A percentile compares a stretch with the other conserved stretches of the same genome.
Conservation (phyloP, 2,888 invertebrate genomes). For the Pseudeuparius sepicola region DNA sequence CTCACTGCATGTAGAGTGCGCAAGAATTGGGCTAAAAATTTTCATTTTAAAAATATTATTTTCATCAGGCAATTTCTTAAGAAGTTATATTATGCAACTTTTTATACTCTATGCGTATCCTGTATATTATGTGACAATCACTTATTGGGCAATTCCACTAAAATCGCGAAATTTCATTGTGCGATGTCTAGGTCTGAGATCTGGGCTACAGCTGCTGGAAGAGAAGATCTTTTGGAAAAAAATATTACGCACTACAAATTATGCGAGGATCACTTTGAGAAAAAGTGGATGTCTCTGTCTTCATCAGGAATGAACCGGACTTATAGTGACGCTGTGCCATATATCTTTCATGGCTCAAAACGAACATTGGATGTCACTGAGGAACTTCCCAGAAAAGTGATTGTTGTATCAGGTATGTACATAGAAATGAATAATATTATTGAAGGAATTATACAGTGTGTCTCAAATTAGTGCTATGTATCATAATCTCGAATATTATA, state of each 20-base stretch:
- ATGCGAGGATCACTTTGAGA: constrained; percentile 3
- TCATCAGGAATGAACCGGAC: constrained; percentile 1
- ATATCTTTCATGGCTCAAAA: constrained; percentile 2
- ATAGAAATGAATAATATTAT: no score
- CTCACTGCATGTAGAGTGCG: no score
- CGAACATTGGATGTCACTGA: constrained; percentile 1
- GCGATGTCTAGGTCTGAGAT: constrained; percentile 1
- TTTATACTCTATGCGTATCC: no score
- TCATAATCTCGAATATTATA: no score
- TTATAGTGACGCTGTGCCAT: constrained; percentile 2
- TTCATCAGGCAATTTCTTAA: no score
- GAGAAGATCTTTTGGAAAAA: constrained; percentile 2
- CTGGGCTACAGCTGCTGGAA: constrained; percentile 2
- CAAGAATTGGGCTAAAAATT: no score
- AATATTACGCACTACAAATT: constrained; percentile 2
- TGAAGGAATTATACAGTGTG: no score
- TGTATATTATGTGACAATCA: no score
- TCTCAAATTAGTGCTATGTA: no score
- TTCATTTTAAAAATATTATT: no score
- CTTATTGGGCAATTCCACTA: constrained; percentile 1
- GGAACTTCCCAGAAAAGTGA: constrained; percentile 1
- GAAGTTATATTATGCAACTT: no score
- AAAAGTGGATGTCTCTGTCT: constrained; percentile 3
- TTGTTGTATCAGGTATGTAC: constrained; percentile 1
- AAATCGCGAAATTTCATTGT: background rate